phyloP scores from a whole-genome alignment of 2,113 vertebrate genomes.

The Ciconia boyciana region DNA sequence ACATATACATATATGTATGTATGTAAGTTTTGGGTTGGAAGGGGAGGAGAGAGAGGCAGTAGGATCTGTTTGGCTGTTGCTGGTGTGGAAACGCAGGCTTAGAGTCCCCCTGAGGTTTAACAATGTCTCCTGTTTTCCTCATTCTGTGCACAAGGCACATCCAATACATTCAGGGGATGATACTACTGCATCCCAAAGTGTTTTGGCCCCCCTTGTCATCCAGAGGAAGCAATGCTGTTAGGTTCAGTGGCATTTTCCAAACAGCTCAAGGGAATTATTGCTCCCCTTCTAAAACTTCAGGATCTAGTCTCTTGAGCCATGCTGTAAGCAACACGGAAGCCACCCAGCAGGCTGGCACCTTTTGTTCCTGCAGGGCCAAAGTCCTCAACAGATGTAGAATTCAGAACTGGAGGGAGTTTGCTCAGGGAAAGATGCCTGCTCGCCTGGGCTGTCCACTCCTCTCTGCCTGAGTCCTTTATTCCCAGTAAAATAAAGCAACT shows the following conservation, averaged over 20 bases:
- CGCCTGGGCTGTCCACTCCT: background rate
- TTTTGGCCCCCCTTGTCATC: background rate
- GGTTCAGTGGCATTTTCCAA: background rate
- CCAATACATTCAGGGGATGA: rapidly evolving
- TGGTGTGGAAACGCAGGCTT: background rate
- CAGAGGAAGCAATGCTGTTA: background rate
- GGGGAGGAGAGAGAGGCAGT: background rate
- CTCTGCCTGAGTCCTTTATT: background rate
- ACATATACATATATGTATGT: background rate
- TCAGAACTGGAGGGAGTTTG: background rate
- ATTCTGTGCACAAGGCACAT: too few species aligned
- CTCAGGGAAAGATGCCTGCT: background rate
- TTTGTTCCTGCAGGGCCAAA: background rate
- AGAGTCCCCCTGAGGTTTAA: too few species aligned
- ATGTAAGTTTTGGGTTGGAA: background rate
- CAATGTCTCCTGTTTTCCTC: background rate
- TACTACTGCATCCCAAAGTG: background rate
- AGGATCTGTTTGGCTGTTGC: background rate
- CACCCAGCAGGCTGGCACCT: background rate
- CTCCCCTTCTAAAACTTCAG: background rate
- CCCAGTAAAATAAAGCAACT: background rate
- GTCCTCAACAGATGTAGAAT: background rate
- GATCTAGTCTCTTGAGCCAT: background rate
- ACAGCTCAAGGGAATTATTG: background rate
- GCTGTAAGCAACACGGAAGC: background rate